Percentiles rank a stretch among this genome's conserved stretches.
Evolutionary conservation across 2,888 invertebrate species (phyloP).

Genomic region (Eupithecia inturbata): DNA sequence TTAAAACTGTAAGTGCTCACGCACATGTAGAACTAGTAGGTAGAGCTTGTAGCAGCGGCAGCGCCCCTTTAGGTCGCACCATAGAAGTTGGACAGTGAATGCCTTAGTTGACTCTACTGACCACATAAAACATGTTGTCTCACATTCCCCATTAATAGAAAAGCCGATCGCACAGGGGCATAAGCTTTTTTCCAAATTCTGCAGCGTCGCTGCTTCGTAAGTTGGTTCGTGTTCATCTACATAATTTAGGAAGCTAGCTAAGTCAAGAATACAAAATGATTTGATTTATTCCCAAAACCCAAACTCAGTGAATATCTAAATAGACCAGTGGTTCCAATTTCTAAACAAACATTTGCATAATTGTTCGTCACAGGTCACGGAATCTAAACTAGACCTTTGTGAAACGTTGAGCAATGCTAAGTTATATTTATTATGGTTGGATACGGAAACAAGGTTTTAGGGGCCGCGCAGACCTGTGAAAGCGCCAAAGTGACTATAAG

Average conservation of each 20-base stretch:
- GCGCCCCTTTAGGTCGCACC: no score
- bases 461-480: not conserved
- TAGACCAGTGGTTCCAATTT: constrained; percentile 28
- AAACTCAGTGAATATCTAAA: constrained; percentile 26
- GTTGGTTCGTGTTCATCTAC: not conserved
- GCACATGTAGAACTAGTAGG: no score
- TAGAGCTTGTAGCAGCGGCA: no score
- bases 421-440: not conserved
- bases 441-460: not conserved
- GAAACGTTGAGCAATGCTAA: not conserved
- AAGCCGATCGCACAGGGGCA: not conserved
- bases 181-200: not conserved
- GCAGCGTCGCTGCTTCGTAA: not conserved
- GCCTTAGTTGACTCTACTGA: no score
- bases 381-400: constrained; percentile 3
- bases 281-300: constrained; percentile 18
- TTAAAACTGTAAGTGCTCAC: no score
- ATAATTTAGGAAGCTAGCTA: constrained; percentile 1
- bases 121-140: no score
- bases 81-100: no score
- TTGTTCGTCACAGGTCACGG: constrained; percentile 23
- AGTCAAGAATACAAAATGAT: constrained; percentile 10
- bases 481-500: not conserved
- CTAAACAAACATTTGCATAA: constrained; percentile 32
- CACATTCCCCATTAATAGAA: no score